Conservation (phyloP, 2,888 invertebrate species). For the Achlya flavicornis region DNA sequence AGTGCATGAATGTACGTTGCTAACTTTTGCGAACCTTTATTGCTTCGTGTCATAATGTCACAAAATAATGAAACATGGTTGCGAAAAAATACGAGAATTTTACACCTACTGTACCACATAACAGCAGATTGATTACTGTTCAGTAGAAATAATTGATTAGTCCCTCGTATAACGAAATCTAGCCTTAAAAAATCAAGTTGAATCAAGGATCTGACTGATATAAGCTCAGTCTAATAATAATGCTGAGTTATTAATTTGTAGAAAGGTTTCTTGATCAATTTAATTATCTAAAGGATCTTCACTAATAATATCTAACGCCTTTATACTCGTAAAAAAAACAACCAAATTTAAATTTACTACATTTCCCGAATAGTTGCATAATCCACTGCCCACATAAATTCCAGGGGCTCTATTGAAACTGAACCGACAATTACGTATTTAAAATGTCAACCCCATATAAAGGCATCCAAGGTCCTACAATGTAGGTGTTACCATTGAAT, state of each 20-base stretch:
- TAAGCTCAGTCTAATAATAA: no score
- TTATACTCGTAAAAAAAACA: no score
- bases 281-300: no score
- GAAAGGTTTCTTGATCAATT: no score
- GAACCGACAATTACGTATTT: constrained; percentile 57
- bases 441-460: constrained; percentile 60
- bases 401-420: constrained; percentile 54
- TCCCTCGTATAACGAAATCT: not conserved
- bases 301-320: no score
- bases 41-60: not conserved
- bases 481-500: constrained; percentile 72
- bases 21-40: not conserved
- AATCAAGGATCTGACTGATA: no score
- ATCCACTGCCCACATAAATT: constrained; percentile 6
- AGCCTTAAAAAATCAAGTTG: no score
- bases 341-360: not conserved
- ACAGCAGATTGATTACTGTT: not conserved
- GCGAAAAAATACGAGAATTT: not conserved
- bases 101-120: no score
- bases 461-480: constrained; percentile 58
- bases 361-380: constrained; percentile 2
- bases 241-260: no score
- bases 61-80: not conserved
- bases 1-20: constrained; percentile 1
- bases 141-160: not conserved